These are phyloP conservation scores for Rhaphigaster nebulosa DNA, from an alignment of 2,888 invertebrate species.

Conservation along the genomic window DNA sequence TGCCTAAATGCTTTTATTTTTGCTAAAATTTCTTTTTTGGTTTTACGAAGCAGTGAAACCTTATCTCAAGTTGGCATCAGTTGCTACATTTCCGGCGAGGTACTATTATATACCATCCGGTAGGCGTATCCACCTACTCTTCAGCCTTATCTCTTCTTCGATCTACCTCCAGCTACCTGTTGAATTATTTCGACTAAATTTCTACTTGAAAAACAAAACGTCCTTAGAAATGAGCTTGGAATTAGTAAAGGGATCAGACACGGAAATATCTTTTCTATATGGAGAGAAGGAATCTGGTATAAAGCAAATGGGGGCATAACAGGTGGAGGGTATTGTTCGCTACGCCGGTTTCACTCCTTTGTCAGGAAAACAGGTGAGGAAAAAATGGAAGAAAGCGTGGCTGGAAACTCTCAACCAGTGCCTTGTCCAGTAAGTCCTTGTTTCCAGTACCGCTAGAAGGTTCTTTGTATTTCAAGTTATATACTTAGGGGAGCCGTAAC, in stretches of 20 bases:
- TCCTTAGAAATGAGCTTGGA: background rate
- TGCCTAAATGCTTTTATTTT: background rate
- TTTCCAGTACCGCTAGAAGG: background rate
- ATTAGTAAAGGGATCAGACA: background rate
- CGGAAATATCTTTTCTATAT: background rate
- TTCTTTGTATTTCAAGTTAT: background rate
- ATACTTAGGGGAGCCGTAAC: background rate
- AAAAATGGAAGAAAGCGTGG: constrained; percentile 50
- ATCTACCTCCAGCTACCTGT: background rate
- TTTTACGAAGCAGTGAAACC: background rate
- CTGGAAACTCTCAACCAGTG: constrained; percentile 15
- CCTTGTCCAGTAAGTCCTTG: constrained; percentile 19
- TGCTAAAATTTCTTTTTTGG: background rate
- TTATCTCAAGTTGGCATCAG: background rate
- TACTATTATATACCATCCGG: background rate
- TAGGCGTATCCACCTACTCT: constrained; percentile 43
- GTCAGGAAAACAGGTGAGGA: constrained; percentile 32
- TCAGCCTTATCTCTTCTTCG: background rate
- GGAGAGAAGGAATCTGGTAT: background rate
- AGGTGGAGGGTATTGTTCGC: constrained; percentile 24
- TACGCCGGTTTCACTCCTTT: constrained; percentile 14
- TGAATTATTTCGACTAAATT: background rate
- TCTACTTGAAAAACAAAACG: background rate
- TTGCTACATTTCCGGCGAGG: constrained; percentile 14
- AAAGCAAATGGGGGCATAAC: constrained; percentile 4